Conservation (phyloP, 92 coral and sea anemone species). For the Epizoanthus stellaris region DNA sequence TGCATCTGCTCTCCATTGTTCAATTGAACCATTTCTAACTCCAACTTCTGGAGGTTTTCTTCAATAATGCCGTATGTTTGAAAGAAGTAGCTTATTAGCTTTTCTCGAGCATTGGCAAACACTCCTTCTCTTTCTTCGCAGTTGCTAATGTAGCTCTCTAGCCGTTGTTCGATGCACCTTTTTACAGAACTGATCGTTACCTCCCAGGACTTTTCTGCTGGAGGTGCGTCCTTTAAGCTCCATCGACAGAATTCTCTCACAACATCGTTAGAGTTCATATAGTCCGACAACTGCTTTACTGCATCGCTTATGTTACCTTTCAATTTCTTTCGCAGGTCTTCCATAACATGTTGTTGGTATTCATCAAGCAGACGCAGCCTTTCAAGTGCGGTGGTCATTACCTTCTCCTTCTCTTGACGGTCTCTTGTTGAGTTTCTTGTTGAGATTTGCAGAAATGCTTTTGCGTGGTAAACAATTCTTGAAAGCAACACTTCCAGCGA, state of each 20-base stretch:
- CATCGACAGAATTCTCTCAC: slow-evolving; percentile 13
- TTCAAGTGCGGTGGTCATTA: too few species aligned
- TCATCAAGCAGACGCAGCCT: too few species aligned
- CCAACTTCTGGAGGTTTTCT: neutral
- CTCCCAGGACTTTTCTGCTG: neutral
- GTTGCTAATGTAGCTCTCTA: neutral
- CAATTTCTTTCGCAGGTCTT: slow-evolving; percentile 10
- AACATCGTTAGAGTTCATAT: slow-evolving; percentile 2
- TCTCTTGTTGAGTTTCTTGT: too few species aligned
- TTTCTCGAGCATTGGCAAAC: neutral
- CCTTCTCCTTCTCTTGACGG: too few species aligned
- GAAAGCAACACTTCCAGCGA: too few species aligned
- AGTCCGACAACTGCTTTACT: neutral
- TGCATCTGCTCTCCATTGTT: neutral
- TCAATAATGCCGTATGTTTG: slow-evolving; percentile 1
- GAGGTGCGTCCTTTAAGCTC: slow-evolving; percentile 14
- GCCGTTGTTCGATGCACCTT: slow-evolving; percentile 25
- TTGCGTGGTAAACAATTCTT: too few species aligned
- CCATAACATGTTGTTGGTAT: too few species aligned
- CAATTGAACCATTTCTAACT: neutral
- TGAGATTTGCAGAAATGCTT: too few species aligned
- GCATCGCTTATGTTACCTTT: neutral
- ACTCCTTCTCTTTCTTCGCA: slow-evolving; percentile 34
- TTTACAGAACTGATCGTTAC: slow-evolving; percentile 1
- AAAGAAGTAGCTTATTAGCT: neutral